Percentiles rank a stretch among this genome's conserved stretches.
phyloP scores from a whole-genome alignment of 1,140 invertebrate species.

The Lepeophtheirus salmonis region DNA sequence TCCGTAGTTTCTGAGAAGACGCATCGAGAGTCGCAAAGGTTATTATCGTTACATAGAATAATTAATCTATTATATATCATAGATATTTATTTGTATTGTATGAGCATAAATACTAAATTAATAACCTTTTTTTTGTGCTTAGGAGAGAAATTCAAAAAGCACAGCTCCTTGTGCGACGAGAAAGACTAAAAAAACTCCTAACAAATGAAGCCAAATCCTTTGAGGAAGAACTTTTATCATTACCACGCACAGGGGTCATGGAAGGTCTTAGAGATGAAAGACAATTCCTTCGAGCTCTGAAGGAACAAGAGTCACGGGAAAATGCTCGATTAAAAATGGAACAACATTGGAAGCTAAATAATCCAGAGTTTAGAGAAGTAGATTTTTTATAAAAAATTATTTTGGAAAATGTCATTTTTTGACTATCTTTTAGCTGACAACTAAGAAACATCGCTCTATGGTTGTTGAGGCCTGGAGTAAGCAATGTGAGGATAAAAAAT shows the following conservation, averaged over 20 bases:
- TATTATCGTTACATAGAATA: too few species aligned
- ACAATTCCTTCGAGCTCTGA: background rate
- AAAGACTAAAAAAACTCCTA: background rate
- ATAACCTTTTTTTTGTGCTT: background rate
- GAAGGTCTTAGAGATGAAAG: background rate
- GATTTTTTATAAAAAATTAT: too few species aligned
- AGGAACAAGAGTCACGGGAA: background rate
- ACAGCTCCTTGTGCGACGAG: background rate
- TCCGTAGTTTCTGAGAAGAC: background rate
- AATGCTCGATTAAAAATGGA: background rate
- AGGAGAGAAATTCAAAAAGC: background rate
- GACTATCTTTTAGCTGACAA: background rate
- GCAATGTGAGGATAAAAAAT: background rate
- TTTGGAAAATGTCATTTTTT: background rate
- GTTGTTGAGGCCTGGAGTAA: background rate
- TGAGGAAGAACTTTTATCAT: background rate
- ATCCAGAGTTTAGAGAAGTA: background rate
- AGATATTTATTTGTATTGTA: too few species aligned
- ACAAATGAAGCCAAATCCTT: background rate
- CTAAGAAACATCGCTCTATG: background rate
- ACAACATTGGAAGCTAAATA: background rate
- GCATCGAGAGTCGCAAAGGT: background rate
- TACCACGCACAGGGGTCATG: background rate
- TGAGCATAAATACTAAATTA: too few species aligned
- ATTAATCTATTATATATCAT: too few species aligned